Base-by-base conservation (phyloP, 2,797 vertebrate genomes). In the Galagoides demidoff region DNA sequence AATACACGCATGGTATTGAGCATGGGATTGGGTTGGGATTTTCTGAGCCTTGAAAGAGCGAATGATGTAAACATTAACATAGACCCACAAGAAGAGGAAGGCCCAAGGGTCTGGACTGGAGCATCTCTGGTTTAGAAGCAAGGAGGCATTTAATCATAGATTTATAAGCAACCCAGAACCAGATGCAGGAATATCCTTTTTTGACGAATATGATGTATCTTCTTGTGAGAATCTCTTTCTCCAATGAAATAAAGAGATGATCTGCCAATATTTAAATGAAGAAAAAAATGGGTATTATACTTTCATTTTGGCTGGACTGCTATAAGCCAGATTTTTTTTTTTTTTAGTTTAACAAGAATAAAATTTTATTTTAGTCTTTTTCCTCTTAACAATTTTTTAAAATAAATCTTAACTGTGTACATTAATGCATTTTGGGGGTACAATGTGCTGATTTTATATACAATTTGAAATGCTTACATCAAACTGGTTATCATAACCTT, bases 141-240 rank as follows among this genome's bases (percentile, higher is more conserved):
- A 57, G 19, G 20, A 87, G 66, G 29, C 43, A 61, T 7, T 89
- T 95, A 83, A 74, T 55, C 43, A 27, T 19, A 76, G 59, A 81
- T 94, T 94, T 94, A 63, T 85, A 90, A 95, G 77, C 49, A 87
- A 63, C n/a, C 29, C 34, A 97, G 63, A 76, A 68, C 9, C 29
- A 92, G 76, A 82, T 61, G 55, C 55, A 82, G 63, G 76, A 79
- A 74, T 71, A 59, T 70, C 22, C 9, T 0, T 91, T 95, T 91
- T 95, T 83, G 78, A 5, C 84, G 78, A 78, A 20, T 63, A n/a
- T 25, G 43, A 76, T 76, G 17, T 19, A 76, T 59, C n/a, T 86
- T 68, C 52, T 89, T 85, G 81, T 20, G 13, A 84, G 37, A 85
- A 71, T 84, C 78, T 85, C 49, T 95, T 78, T 85, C 49, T 89